Base-by-base conservation (phyloP, 1,140 invertebrate genomes). In the Plutomurus gul region DNA sequence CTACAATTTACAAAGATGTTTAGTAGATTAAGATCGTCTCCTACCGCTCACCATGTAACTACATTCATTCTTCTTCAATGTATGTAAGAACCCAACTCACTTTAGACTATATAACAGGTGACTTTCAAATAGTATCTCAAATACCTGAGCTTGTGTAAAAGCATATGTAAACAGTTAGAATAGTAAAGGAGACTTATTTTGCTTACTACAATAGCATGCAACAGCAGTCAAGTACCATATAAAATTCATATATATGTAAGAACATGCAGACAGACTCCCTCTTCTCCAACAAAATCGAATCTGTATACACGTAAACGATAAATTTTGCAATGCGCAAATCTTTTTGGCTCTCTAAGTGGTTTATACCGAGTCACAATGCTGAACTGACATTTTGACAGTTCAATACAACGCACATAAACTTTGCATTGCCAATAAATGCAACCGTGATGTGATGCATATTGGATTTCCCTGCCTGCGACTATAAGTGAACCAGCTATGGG, bases 21-120 rank as follows among this genome's bases (percentile, higher is more conserved):
- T 33, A n/a, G 27, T 65, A 65, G 56, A 65, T 65, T 33, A 65
- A 60, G 27, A 65, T 65, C 56, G 16, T 65, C 51, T 56, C 46
- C 20, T 25, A 49, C 20, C 47, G 20, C 25, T n/a, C n/a, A 11
- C 25, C 47, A 6, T 51, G 13, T n/a, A n/a, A n/a, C n/a, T n/a
- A n/a, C n/a, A n/a, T n/a, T n/a, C n/a, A n/a, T n/a, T n/a, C n/a
- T n/a, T n/a, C n/a, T n/a, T n/a, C n/a, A n/a, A n/a, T n/a, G n/a
- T n/a, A n/a, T n/a, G 37, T 39, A 39, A 39, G 13, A 7, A 13
- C 6, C 13, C 37, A 39, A 7, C 37, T 6, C 6, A 13, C 37
- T 39, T 39, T 39, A n/a, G 37, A 13, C 37, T 39, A 39, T 39
- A 13, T 13, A 7, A 22, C 6, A 11, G 18, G 13, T 51, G 25